Percentiles rank a stretch among this genome's conserved stretches.
Conservation (phyloP, 1,140 invertebrate species). For the Melipona quadrifasciata region DNA sequence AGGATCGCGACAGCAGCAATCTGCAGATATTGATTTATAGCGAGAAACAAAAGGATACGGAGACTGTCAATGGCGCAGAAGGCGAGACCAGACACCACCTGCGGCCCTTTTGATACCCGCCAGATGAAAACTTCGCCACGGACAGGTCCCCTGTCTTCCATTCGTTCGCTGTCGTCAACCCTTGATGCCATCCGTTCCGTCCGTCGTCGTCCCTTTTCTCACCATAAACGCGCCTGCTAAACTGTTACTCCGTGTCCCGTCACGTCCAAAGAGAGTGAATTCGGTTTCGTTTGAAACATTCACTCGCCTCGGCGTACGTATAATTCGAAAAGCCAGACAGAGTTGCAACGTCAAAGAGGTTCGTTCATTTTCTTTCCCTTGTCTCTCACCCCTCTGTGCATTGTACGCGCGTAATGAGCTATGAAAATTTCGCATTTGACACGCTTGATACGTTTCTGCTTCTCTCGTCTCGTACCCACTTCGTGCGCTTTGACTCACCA, state of each 20-base stretch:
- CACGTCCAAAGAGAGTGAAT: slow-evolving; percentile 4
- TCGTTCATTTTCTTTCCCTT: slow-evolving; percentile 13
- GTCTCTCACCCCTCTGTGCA: neutral
- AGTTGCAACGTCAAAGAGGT: neutral
- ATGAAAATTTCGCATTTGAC: slow-evolving; percentile 17
- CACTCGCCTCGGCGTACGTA: neutral
- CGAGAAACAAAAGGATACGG: slow-evolving; percentile 50
- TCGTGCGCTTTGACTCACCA: too few relatives aligned
- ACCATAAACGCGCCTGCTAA: slow-evolving; percentile 25
- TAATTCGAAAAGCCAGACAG: slow-evolving; percentile 18
- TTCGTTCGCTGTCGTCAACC: neutral
- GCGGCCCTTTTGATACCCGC: slow-evolving; percentile 46
- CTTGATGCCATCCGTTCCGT: neutral
- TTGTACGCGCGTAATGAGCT: slow-evolving; percentile 18
- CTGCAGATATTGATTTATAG: slow-evolving; percentile 54
- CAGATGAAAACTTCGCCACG: slow-evolving; percentile 54
- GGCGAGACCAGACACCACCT: slow-evolving; percentile 35
- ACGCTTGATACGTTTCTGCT: neutral
- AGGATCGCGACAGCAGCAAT: slow-evolving; percentile 39
- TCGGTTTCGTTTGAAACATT: slow-evolving; percentile 4
- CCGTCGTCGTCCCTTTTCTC: neutral
- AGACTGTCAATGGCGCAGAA: slow-evolving; percentile 36
- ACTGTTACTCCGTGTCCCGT: slow-evolving; percentile 35
- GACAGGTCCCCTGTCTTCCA: slow-evolving; percentile 23
- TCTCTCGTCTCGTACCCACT: too few relatives aligned